Evolutionary conservation across 2,888 invertebrate species (phyloP).

Genomic region (Temnothorax ravouxi): DNA sequence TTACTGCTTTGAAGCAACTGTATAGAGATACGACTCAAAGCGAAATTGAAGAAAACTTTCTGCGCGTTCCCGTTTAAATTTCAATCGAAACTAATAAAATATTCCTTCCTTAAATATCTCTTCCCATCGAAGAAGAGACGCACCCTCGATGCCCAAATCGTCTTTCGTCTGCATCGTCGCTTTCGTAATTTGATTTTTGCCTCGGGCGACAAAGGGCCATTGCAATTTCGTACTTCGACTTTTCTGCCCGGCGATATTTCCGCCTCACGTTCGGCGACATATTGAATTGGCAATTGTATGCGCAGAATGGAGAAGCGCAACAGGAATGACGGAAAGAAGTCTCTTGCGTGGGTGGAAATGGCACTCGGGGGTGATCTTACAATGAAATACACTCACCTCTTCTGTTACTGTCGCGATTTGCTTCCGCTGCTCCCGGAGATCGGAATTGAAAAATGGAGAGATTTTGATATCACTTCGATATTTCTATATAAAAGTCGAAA

Average conservation of each 20-base stretch:
- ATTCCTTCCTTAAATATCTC: conserved; percentile 61
- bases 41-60: conserved; percentile 19
- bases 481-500: not conserved
- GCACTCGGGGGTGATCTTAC: conserved; percentile 79
- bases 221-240: conserved; percentile 65
- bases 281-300: conserved; percentile 73
- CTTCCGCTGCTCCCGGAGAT: conserved; percentile 33
- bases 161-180: conserved; percentile 58
- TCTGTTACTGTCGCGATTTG: conserved; percentile 56
- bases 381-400: conserved; percentile 76
- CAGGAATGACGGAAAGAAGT: conserved; percentile 69
- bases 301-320: conserved; percentile 54
- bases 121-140: conserved; percentile 49
- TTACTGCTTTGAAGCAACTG: not conserved
- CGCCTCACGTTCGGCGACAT: conserved; percentile 62
- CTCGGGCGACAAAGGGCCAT: conserved; percentile 56
- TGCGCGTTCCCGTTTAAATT: conserved; percentile 57
- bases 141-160: conserved; percentile 64
- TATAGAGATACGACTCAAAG: conserved; percentile 24
- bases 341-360: conserved; percentile 72
- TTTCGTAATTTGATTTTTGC: conserved; percentile 74
- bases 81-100: conserved; percentile 64
- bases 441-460: conserved; percentile 40
- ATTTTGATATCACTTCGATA: conserved; percentile 48
- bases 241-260: conserved; percentile 42